Evolutionary conservation across 2,113 vertebrate genomes (phyloP), one percentile per base, ranked within the genome.

Genomic region (Psephotus haematonotus): DNA sequence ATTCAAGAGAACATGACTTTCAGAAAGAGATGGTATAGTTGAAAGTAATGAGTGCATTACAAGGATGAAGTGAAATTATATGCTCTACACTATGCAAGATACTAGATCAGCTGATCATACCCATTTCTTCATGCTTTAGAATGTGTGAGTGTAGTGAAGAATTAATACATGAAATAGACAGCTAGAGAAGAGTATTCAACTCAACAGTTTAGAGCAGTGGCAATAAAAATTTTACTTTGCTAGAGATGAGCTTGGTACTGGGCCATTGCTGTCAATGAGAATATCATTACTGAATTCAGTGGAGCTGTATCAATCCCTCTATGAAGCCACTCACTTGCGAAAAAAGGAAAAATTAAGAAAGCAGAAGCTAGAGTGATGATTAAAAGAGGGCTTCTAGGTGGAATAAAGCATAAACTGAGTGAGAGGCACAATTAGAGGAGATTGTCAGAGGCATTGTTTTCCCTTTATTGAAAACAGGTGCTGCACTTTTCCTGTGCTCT

Each of bases 381-480:
- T 64, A 76, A 90, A 85, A 37, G 23, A 82, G 11, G 3, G 31
- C 13, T 59, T 2, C 5, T 83, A 29, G 5, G 28, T 65, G 25
- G 24, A 85, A 87, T 41, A 93, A 92, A 80, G 15, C 6, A 62
- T 55, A 83, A 92, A 77, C 5, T 5, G 31, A 90, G 28, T 60
- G 27, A 83, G 50, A 90, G 33, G 50, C 75, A 88, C 92, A 88
- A 86, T 92, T 70, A 72, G 33, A 84, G 37, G 59, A 77, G 44
- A 62, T 67, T 35, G 35, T 67, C n/a, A 74, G 33, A n/a, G 47
- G 16, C 12, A 83, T 81, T 24, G 37, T 75, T 89, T 91, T 86
- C 39, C 67, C 39, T 84, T 83, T 81, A 82, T 94, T 93, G 83
- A 90, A 90, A 93, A 27, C 59, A 90, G 50, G 24, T 78, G 27